A percentile compares a stretch with the other conserved stretches of the same genome.
phyloP scores from a whole-genome alignment of 2,888 invertebrate species.

The Branchinecta sandiegonensis region DNA sequence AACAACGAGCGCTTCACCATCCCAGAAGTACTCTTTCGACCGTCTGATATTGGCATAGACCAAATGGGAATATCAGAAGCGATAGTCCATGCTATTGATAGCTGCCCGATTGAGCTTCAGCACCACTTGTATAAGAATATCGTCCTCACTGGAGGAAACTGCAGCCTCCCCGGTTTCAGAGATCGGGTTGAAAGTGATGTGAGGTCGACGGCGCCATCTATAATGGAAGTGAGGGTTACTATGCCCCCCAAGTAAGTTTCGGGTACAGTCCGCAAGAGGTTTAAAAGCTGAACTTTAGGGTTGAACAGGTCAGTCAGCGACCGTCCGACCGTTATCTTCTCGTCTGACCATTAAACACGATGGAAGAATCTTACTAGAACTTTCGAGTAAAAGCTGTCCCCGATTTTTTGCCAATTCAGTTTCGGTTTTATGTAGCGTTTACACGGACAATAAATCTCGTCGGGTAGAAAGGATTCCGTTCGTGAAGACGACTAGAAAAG shows the following conservation, averaged over 20 bases:
- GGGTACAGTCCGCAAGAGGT: not conserved
- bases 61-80: constrained; percentile 85
- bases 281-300: not conserved
- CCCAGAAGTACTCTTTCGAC: constrained; percentile 86
- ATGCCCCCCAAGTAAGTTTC: constrained; percentile 48
- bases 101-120: constrained; percentile 56
- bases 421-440: too few species aligned
- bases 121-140: constrained; percentile 68
- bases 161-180: constrained; percentile 67
- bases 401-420: too few species aligned
- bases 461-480: too few species aligned
- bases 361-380: too few species aligned
- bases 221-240: constrained; percentile 57
- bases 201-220: constrained; percentile 57
- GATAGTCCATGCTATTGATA: constrained; percentile 56
- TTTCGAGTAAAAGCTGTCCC: too few species aligned
- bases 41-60: constrained; percentile 81
- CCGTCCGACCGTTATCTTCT: not conserved
- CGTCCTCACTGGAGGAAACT: constrained; percentile 64
- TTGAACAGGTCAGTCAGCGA: constrained; percentile 17
- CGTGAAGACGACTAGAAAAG: too few species aligned
- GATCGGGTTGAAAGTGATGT: constrained; percentile 64
- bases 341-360: too few species aligned
- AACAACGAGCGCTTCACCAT: constrained; percentile 89
- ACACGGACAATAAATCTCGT: too few species aligned